These are phyloP conservation scores for Trachelus iudaicus DNA, from an alignment of 2,888 invertebrate genomes.

Conservation along the genomic window DNA sequence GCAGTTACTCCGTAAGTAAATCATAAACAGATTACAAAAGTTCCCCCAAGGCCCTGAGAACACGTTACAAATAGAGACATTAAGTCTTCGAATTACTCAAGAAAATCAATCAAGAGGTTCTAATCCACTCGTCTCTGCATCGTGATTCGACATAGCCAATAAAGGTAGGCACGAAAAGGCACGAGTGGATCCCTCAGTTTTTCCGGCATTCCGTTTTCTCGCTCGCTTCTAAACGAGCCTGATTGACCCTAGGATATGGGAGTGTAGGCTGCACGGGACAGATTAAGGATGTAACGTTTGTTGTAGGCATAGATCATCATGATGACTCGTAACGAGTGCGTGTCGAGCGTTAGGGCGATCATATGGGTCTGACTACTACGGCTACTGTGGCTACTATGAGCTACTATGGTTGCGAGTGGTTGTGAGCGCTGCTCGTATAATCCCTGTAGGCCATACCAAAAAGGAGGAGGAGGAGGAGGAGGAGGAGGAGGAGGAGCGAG, in stretches of 20 bases:
- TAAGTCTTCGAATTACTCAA: background rate
- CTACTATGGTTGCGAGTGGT: background rate
- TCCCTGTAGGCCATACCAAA: slow-evolving; percentile 37
- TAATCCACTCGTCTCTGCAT: background rate
- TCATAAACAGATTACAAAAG: slow-evolving; percentile 16
- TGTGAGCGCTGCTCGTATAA: background rate
- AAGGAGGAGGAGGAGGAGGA: slow-evolving; percentile 43
- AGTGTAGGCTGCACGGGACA: slow-evolving; percentile 23
- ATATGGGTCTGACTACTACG: slow-evolving; percentile 36
- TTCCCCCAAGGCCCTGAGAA: background rate
- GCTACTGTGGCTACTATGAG: background rate
- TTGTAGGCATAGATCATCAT: slow-evolving; percentile 56
- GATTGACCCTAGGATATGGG: background rate
- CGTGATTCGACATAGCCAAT: background rate
- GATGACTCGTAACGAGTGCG: slow-evolving; percentile 54
- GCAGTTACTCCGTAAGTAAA: slow-evolving; percentile 34
- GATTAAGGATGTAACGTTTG: slow-evolving; percentile 54
- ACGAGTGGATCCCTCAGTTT: background rate
- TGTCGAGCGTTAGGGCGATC: slow-evolving; percentile 52
- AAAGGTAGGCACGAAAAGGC: background rate
- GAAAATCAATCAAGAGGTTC: background rate
- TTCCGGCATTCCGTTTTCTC: background rate
- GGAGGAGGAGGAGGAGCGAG: slow-evolving; percentile 44
- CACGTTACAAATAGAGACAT: background rate
- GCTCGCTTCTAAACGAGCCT: background rate